phyloP scores from a whole-genome alignment of 1,140 invertebrate species.

The Grapholita molesta region DNA sequence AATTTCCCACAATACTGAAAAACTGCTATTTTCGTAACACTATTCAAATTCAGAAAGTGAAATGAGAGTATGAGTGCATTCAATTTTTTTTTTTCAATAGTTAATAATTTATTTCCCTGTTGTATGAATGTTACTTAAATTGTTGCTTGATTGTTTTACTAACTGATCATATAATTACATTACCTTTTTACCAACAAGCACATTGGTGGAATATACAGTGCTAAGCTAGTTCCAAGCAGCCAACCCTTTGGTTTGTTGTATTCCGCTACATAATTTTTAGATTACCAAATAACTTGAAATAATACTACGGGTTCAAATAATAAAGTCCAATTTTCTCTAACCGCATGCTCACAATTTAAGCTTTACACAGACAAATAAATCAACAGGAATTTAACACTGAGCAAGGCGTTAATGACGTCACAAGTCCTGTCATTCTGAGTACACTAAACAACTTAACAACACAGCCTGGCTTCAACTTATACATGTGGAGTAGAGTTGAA shows the following conservation, averaged over 20 bases:
- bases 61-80: too few relatives aligned
- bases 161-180: too few relatives aligned
- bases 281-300: neutral
- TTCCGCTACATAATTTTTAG: neutral
- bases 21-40: too few relatives aligned
- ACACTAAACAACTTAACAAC: neutral
- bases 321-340: neutral
- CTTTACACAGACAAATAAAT: constrained; percentile 6
- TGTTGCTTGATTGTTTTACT: too few relatives aligned
- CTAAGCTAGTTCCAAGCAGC: neutral
- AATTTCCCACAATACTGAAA: too few relatives aligned
- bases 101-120: too few relatives aligned
- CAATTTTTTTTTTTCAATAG: too few relatives aligned
- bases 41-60: too few relatives aligned
- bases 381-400: constrained; percentile 1
- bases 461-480: neutral
- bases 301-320: neutral
- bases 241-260: neutral
- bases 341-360: neutral
- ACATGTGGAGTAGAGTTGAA: neutral
- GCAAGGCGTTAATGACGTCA: constrained; percentile 10
- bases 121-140: too few relatives aligned
- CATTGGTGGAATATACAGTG: too few relatives aligned
- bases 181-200: too few relatives aligned
- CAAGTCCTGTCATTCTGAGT: neutral